A percentile compares a stretch with the other conserved stretches of the same genome.
Evolutionary conservation across 2,888 invertebrate genomes (phyloP).

Genomic region (Conomelus anceps): DNA sequence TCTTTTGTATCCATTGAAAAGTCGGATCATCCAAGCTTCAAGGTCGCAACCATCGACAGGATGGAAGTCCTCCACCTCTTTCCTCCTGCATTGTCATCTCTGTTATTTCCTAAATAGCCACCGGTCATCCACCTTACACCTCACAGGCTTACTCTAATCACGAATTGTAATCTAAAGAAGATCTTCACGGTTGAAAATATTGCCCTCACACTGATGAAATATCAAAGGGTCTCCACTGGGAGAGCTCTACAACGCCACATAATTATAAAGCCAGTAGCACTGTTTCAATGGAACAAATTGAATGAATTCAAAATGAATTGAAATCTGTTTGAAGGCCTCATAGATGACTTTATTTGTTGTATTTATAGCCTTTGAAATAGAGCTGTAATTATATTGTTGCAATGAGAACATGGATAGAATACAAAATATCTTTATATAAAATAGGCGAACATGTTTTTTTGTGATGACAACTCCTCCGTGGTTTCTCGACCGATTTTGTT

Average conservation of each 20-base stretch:
- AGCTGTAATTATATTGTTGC: too few relatives aligned
- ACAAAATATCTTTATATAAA: too few relatives aligned
- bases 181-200: background rate
- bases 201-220: background rate
- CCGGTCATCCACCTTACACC: background rate
- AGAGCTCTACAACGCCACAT: background rate
- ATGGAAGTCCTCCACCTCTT: background rate
- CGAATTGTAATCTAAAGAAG: background rate
- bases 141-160: background rate
- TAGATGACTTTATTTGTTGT: too few relatives aligned
- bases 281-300: too few relatives aligned
- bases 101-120: background rate
- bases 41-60: background rate
- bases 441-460: too few relatives aligned
- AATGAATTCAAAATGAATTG: too few relatives aligned
- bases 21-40: background rate
- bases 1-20: background rate
- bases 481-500: too few relatives aligned
- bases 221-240: background rate
- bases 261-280: background rate
- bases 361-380: too few relatives aligned
- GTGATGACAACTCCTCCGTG: too few relatives aligned
- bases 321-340: too few relatives aligned
- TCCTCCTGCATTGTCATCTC: background rate
- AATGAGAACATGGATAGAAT: too few relatives aligned